phyloP scores from a whole-genome alignment of 2,113 vertebrate genomes.

The Syrmaticus mikado region DNA sequence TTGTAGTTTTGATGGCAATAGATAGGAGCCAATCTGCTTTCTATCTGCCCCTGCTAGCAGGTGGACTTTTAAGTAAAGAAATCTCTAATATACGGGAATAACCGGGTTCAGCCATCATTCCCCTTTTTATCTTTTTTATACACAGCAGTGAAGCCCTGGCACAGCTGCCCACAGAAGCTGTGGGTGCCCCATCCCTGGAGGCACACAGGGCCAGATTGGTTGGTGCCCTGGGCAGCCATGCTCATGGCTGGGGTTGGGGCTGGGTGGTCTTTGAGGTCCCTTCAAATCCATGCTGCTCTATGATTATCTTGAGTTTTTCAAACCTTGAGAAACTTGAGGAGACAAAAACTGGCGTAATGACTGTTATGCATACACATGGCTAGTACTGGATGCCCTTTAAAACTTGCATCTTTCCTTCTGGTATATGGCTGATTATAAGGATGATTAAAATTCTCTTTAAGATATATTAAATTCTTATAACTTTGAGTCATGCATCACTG shows the following conservation, averaged over 20 bases:
- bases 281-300: too few species aligned
- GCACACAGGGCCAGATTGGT: too few species aligned
- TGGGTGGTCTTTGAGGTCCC: too few species aligned
- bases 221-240: too few species aligned
- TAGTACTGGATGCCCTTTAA: rapidly evolving
- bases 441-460: background rate
- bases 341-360: background rate
- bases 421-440: background rate
- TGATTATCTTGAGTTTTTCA: background rate
- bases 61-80: background rate
- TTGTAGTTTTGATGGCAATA: too few species aligned
- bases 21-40: too few species aligned
- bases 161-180: too few species aligned
- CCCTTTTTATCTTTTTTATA: background rate
- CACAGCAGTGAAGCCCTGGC: too few species aligned
- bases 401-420: background rate
- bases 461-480: background rate
- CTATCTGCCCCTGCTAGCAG: background rate
- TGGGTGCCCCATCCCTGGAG: too few species aligned
- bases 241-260: too few species aligned
- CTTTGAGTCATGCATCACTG: background rate
- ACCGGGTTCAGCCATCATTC: background rate
- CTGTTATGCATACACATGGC: background rate
- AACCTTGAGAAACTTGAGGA: background rate
- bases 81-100: background rate